Base-by-base conservation (phyloP, 2,888 invertebrate genomes). In the Matsumyia berberina region DNA sequence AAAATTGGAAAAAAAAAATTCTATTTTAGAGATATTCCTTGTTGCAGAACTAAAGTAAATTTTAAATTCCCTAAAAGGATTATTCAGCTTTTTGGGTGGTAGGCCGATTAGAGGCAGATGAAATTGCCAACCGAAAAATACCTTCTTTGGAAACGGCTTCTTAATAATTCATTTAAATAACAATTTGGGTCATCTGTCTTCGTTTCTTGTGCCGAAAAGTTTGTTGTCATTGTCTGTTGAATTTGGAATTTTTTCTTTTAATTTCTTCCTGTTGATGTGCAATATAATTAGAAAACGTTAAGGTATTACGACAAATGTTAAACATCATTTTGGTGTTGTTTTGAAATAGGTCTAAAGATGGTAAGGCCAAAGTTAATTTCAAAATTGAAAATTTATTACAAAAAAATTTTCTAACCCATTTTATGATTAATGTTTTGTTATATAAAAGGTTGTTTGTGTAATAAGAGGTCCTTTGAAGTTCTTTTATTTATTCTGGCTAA, bases 141-240 rank as follows among this genome's bases (percentile, higher is more conserved):
- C 64, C 58, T 49, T 57, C 39, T 8, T 46, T 46, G 44, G 24
- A 19, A 76, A 24, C 4, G 76, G 24, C 31, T 12, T 15, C 39
- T 64, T 51, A 55, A 55, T 67, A 60, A 58, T 53, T 39, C 66
- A 6, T 53, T 8, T 12, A 39, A 67, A 53, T 24, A 67, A 62
- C 8, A 31, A 15, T 35, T 72, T 46, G 9, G 66, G 66, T 60
- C 74, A 77, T 72, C 77, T 82, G 72, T 77, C 70, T 70, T 72
- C 77, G 58, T 77, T 82, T 60, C 31, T 57, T 9, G 19, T 66
- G 51, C 8, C 51, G 44, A 70, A 70, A 82, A 70, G 64, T 77
- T 77, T 51, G 51, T 42, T 66, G 70, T 77, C 70, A 60, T 35
- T 77, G 49, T 67, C 42, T 51, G 31, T 39, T 37, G 46, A 11